Evolutionary conservation across 2,888 invertebrate species (phyloP), one percentile per base, ranked within the genome.

Genomic region (Trichopria drosophilae): DNA sequence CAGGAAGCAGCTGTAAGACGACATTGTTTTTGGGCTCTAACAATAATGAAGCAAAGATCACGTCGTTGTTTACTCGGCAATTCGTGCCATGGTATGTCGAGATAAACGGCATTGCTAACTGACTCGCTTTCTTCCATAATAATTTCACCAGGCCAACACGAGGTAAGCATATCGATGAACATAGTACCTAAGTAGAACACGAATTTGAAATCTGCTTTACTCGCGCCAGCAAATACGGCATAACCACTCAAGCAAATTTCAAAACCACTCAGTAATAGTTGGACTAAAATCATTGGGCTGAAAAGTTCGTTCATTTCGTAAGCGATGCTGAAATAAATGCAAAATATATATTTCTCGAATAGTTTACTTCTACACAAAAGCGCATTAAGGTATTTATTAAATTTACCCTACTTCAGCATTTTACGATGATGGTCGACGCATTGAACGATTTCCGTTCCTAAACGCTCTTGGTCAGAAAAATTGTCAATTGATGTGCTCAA

Each of bases 181-280:
- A 58, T 53, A 6, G 55, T 6, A 1, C 19, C 15, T 2, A 37
- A 6, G 29, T 29, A 45, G 6, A 29, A 6, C 2, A 15, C 2
- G 15, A 15, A 37, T 20, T 37, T 24, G 13, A 24, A 18, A 6
- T 9, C 18, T 9, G 18, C 34, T 3, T 3, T 15, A n/a, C 4
- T 18, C 24, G 10, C 16, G 9, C 16, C 15, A 15, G 40, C 48
- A 9, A 43, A 34, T 1, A 60, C 12, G 1, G 59, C 55, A 23
- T 48, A 62, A 10, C 62, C 61, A 15, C 58, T 58, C 23, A 65
- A 39, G 34, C 64, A 65, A 22, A 65, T 57, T 41, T 60, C 58
- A 5, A 62, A 6, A 3, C 57, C 58, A 19, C 59, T 60, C 6
- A 55, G 57, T 1, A 64, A 13, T 2, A 65, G 34, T 49, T 63